Base-by-base conservation (phyloP, 2,888 invertebrate genomes). In the Xestobium rufovillosum region DNA sequence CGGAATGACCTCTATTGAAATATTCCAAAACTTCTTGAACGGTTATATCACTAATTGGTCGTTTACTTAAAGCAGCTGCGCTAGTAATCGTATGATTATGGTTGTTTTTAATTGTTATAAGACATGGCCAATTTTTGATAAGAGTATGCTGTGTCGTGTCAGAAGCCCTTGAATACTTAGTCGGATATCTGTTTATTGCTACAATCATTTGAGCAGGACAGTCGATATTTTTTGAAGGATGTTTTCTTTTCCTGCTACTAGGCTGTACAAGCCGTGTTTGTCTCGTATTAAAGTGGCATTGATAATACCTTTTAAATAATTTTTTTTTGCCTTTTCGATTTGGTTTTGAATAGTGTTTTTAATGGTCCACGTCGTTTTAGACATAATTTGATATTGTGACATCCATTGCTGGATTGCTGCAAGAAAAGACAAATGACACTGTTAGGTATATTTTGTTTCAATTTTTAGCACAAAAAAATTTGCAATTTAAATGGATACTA, bases 191-290 rank as follows among this genome's bases (percentile, higher is more conserved):
- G 16, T 14, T n/a, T 14, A 17, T 19, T 32, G 32, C 19, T 11
- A 31, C 12, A 14, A 31, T 31, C 12, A 31, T 31, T 31, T 31
- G 11, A 14, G 31, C 31, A 4, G 31, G 10, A 23, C 14, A 32
- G 11, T 32, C 16, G 13, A 32, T 32, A 12, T 32, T 32, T 32
- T 12, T 16, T 10, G 32, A 32, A 10, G 32, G 19, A 32, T 32
- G 32, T 8, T 6, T 10, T 19, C 23, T 17, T 16, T 32, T 32
- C 12, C 32, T 8, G 10, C 16, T 32, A 11, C 9, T 14, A 9
- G 14, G 9, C 13, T 16, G 4, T 10, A 32, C 12, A 9, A 10
- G 30, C 6, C 8, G 9, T 30, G 8, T 32, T 10, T 23, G 14
- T 32, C 23, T 8, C 4, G 27, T 27, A 8, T 27, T 27, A 4